Base-by-base conservation (phyloP, 2,888 invertebrate species). In the Sminthurides aquaticus region DNA sequence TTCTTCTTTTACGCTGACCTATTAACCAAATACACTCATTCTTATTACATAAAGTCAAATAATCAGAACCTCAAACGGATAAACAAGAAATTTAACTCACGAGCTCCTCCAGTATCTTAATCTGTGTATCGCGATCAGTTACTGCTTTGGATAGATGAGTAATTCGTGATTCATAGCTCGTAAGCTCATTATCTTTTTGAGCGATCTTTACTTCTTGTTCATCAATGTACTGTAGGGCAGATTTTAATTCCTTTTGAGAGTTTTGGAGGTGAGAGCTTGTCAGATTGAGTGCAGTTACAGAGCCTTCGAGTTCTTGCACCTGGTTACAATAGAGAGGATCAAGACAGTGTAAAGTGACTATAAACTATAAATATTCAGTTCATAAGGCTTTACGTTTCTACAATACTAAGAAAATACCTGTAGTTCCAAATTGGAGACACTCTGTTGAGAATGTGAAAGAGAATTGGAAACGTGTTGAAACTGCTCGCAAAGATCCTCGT, bases 161-260 rank as follows among this genome's bases (percentile, higher is more conserved):
- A 52, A 52, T 15, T 5, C 52, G 52, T 15, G 22, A 5, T 22
- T 52, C 52, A 52, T 52, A 52, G 18, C 20, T 3, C 3, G 26
- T 28, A 15, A 57, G 25, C n/a, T 29, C 29, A n/a, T 27, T 27
- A 29, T 26, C 57, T 28, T 29, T 57, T 2, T 26, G 26, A 57
- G 11, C 29, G 18, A 57, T 22, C 22, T 26, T 2, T 28, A 57
- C 2, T n/a, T 26, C n/a, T 26, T 27, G 57, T 28, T 57, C 57
- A 28, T 57, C 57, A 8, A 57, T 57, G n/a, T 57, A 28, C 26
- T 57, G 5, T 22, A 52, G 20, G 22, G 52, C 52, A 20, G 52
- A 52, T 22, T 52, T 20, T 5, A 52, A 20, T 52, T 52, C 15
- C 20, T 52, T 15, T 20, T 20, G 8, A 20, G 20, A 18, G 20